These are phyloP conservation scores for Junonia oenone DNA, from an alignment of 2,888 invertebrate species.

Conservation along the genomic window DNA sequence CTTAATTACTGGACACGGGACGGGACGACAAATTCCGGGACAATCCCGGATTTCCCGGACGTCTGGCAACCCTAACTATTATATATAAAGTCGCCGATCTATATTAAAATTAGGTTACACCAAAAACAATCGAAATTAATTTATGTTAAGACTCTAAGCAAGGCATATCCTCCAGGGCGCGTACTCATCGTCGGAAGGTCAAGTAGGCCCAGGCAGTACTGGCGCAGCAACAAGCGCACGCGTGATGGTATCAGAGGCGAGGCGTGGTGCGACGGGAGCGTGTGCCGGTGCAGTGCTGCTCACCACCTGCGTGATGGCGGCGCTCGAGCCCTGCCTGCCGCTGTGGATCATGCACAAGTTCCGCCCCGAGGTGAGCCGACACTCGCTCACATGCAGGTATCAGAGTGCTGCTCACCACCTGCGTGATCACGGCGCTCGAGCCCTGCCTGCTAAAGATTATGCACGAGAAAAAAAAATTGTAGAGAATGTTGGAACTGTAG, in stretches of 20 bases:
- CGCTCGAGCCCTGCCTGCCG: constrained; percentile 67
- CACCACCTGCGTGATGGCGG: constrained; percentile 65
- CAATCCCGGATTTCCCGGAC: no score
- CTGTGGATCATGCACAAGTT: constrained; percentile 56
- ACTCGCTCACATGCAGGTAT: not conserved
- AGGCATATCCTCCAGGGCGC: not conserved
- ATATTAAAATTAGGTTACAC: no score
- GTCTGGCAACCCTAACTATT: no score
- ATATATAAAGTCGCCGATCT: no score
- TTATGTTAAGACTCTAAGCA: no score
- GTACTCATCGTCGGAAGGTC: not conserved
- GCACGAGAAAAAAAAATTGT: constrained; percentile 29
- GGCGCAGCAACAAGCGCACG: constrained; percentile 23
- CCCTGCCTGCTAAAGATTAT: constrained; percentile 61
- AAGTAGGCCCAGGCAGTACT: no score
- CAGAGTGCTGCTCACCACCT: constrained; percentile 54
- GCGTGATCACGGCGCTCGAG: constrained; percentile 68
- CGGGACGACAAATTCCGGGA: no score
- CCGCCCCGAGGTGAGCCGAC: constrained; percentile 37
- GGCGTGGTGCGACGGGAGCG: constrained; percentile 42
- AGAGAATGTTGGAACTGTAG: no score
- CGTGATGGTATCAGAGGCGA: constrained; percentile 29
- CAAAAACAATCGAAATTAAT: no score
- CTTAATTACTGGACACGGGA: no score
- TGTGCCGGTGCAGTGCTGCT: constrained; percentile 62